Base-by-base conservation (phyloP, 37 sponge, comb jelly and placozoan species). In the Cliona cf. orientalis region DNA sequence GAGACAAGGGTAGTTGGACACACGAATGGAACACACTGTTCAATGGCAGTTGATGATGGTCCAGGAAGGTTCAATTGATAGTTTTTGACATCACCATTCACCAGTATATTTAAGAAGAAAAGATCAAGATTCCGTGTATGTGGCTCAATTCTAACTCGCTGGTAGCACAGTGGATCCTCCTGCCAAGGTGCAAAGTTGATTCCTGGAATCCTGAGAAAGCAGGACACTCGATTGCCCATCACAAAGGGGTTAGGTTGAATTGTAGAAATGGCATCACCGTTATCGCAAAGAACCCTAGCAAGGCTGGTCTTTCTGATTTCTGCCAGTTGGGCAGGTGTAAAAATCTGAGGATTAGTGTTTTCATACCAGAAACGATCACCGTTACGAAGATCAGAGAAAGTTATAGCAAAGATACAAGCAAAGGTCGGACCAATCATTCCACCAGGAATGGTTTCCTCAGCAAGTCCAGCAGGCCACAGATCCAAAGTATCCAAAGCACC, bases 291-390 rank as follows among this genome's bases (percentile, higher is more conserved):
- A 31, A 97, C 71, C 22, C 69, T 68, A 56, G 90, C 67, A 23
- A 97, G 80, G 17, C 79, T 68, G 36, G 79, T 39, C 36, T 79
- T 74, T 62, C 70, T 56, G 14, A 97, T 79, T 26, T 74, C 74
- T 3, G 2, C 37, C 23, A 87, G 58, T 42, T 97, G 97, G 14
- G 49, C 75, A 31, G 73, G 33, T 34, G 81, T 89, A 69, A 97
- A 97, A 0, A 89, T 81, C 1, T 23, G 29, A 21, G 71, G 12
- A 26, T 92, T 92, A 29, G 79, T 74, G 57, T 84, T 84, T 41
- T 85, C 78, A 71, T 89, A 97, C 80, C 72, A 97, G 85, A 93
- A 97, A n/a, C 97, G 69, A 80, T 97, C 97, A 19, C 97, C 97
- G 46, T 91, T 87, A 40, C 97, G 76, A 35, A 87, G 49, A 39